Evolutionary conservation across 2,888 invertebrate species (phyloP).

Genomic region (Tachina lurida): DNA sequence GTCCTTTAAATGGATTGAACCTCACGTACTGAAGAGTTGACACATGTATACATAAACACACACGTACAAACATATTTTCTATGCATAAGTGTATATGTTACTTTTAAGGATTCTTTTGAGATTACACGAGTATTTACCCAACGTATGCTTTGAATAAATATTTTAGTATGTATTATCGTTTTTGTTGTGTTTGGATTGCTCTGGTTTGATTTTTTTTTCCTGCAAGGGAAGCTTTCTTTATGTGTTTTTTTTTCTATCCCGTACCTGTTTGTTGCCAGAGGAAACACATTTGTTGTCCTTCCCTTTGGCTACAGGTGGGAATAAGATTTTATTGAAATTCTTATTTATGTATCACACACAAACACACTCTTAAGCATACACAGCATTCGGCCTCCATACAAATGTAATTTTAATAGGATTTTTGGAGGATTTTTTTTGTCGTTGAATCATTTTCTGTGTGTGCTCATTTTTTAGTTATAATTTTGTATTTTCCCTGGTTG

Average conservation of each 20-base stretch:
- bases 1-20: slow-evolving; percentile 29
- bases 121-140: slow-evolving; percentile 25
- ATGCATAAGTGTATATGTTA: slow-evolving; percentile 23
- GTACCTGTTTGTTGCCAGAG: slow-evolving; percentile 25
- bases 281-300: slow-evolving; percentile 54
- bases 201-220: slow-evolving; percentile 27
- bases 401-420: slow-evolving; percentile 51
- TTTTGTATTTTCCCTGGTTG: background rate
- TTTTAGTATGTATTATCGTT: background rate
- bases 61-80: slow-evolving; percentile 1
- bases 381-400: background rate
- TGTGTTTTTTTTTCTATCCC: too few relatives aligned
- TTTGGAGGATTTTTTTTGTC: slow-evolving; percentile 12
- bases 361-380: background rate
- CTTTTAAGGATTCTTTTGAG: slow-evolving; percentile 35
- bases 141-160: slow-evolving; percentile 61
- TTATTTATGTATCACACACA: slow-evolving; percentile 34
- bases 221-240: background rate
- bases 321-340: slow-evolving; percentile 47
- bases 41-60: slow-evolving; percentile 32
- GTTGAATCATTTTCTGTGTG: slow-evolving; percentile 11
- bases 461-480: slow-evolving; percentile 2
- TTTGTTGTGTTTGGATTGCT: slow-evolving; percentile 37
- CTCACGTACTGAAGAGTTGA: slow-evolving; percentile 62
- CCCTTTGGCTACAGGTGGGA: slow-evolving; percentile 53